Base-by-base conservation (phyloP, 2,797 vertebrate species). In the Pyrocephalus nanus region DNA sequence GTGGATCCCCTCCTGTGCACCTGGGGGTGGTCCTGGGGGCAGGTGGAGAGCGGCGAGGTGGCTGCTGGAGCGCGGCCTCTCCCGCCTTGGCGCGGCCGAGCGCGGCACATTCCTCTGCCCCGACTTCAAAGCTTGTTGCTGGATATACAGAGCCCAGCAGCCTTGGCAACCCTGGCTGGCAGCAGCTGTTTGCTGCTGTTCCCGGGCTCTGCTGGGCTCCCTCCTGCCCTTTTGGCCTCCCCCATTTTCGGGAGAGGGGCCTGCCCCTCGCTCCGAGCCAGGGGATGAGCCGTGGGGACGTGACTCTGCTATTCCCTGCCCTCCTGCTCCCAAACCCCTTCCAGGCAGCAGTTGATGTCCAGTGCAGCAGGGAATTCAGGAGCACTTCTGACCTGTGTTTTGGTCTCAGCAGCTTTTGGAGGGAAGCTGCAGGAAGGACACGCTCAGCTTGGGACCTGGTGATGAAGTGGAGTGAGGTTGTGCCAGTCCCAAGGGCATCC, bases 91-190 rank as follows among this genome's bases (percentile, higher is more conserved):
- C 65, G 4, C 9, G 2, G 55, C 19, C 19, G 12, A 87, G 55
- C 29, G 1, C 27, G 94, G 50, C 54, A 1, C 96, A 95, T 96
- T 96, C 95, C 93, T 73, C 65, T 88, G 47, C 45, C 61, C 85
- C 40, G 94, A 94, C 94, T 97, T 96, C 95, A 96, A 97, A 97
- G 97, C 78, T 90, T 91, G 94, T 95, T 96, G 79, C 79, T 95
- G 75, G 64, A 60, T 87, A 96, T 74, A 96, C 95, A 96, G 93
- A 96, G 72, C 81, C 78, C 51, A 65, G 96, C 95, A 71, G 94
- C 96, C 95, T 48, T 90, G 96, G 96, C 94, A 97, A 92, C 94
- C 78, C 86, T 1, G 38, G 1, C 7, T 72, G 94, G 89, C 91
- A 82, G 93, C 96, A 87, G 95, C 97, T 95, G 95, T 66, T 58